A percentile compares a stretch with the other conserved stretches of the same genome.
These are phyloP conservation scores for Sphaerophoria taeniata DNA, from an alignment of 2,888 invertebrate species.

Conservation along the genomic window DNA sequence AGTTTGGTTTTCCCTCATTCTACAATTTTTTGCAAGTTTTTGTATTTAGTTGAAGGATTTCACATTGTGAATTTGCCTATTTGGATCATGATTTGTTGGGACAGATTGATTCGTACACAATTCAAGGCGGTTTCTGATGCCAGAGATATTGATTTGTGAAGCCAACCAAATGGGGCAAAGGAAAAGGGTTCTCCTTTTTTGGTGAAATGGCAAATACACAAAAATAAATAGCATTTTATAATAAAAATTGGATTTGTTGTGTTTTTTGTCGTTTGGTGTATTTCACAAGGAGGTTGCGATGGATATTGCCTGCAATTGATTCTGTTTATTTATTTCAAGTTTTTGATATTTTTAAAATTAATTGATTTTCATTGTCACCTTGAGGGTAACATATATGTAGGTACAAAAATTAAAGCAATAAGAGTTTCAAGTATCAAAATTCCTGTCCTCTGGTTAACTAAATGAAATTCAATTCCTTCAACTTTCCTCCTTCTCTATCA, in stretches of 20 bases:
- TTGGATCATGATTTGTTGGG: conserved; percentile 53
- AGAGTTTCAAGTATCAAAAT: not conserved
- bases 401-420: no score
- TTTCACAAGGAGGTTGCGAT: conserved; percentile 25
- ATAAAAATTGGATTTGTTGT: conserved; percentile 41
- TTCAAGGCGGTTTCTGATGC: conserved; percentile 58
- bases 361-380: no score
- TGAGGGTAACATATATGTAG: no score
- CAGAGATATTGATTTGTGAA: conserved; percentile 65
- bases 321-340: conserved; percentile 19
- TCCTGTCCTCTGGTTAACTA: not conserved
- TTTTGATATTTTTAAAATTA: not conserved
- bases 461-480: conserved; percentile 10
- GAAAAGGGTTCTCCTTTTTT: not conserved
- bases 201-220: not conserved
- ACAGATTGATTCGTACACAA: conserved; percentile 63
- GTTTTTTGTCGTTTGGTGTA: not conserved
- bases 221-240: conserved; percentile 26
- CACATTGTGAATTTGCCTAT: conserved; percentile 65
- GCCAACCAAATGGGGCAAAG: conserved; percentile 39
- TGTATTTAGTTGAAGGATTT: conserved; percentile 23
- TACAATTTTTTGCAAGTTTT: no score
- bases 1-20: no score
- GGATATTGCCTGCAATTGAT: conserved; percentile 45
- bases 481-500: not conserved